A percentile compares a stretch with the other conserved stretches of the same genome.
These are phyloP conservation scores for Morinoia aosen DNA, from an alignment of 2,888 invertebrate species.

Conservation along the genomic window DNA sequence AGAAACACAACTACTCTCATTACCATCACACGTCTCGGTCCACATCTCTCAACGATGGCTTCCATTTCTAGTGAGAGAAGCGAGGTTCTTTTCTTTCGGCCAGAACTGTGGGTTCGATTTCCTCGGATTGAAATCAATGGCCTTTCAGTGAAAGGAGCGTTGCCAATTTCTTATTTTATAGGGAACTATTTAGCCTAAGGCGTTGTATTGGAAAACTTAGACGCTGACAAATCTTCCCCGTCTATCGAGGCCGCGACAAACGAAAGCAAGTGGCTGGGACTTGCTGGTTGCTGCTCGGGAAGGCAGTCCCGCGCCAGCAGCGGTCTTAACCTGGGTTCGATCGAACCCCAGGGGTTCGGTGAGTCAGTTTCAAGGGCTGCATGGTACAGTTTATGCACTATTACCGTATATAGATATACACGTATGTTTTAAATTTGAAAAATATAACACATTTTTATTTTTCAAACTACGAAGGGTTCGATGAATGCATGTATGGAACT, in stretches of 20 bases:
- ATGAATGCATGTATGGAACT: too few species aligned
- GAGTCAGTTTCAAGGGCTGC: too few species aligned
- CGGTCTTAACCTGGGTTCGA: too few species aligned
- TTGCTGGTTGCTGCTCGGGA: too few species aligned
- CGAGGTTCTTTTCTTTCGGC: not conserved
- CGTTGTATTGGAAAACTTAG: slow-evolving; percentile 48
- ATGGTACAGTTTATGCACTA: too few species aligned
- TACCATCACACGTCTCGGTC: not conserved
- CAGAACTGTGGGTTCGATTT: slow-evolving; percentile 36
- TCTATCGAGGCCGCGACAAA: slow-evolving; percentile 39
- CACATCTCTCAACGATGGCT: slow-evolving; percentile 10
- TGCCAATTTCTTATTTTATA: slow-evolving; percentile 53
- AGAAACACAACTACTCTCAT: not conserved
- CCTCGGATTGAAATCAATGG: slow-evolving; percentile 45
- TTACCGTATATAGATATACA: too few species aligned
- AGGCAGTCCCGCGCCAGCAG: too few species aligned
- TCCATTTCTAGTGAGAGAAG: slow-evolving; percentile 6
- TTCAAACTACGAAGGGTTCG: too few species aligned
- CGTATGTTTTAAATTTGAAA: too few species aligned
- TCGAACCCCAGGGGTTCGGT: too few species aligned
- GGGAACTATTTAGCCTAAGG: slow-evolving; percentile 52
- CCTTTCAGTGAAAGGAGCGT: slow-evolving; percentile 29
- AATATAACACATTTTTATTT: too few species aligned
- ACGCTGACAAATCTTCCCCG: slow-evolving; percentile 45
- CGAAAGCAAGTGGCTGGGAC: not conserved